Evolutionary conservation across 2,888 invertebrate genomes (phyloP).

Genomic region (Orthonevra nobilis): DNA sequence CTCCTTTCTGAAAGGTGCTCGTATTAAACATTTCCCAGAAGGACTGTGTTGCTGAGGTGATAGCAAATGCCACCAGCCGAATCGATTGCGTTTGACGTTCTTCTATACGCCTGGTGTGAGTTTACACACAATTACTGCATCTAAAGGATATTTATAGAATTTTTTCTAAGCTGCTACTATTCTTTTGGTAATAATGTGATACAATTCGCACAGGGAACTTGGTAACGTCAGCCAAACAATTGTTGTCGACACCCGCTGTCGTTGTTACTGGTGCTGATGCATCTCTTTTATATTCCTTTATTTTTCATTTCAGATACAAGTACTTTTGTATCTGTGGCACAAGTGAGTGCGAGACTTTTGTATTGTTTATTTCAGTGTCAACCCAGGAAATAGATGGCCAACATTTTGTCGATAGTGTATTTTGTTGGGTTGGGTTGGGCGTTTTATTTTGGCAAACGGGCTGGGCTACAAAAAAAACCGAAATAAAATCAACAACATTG

Average conservation of each 20-base stretch:
- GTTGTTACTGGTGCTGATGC: constrained; percentile 35
- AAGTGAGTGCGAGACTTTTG: constrained; percentile 3
- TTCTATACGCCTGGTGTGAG: not conserved
- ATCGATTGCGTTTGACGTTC: not conserved
- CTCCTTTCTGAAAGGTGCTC: too few species aligned
- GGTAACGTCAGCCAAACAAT: constrained; percentile 56
- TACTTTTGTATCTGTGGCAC: constrained; percentile 16
- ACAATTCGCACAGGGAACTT: constrained; percentile 30
- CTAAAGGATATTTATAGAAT: constrained; percentile 33
- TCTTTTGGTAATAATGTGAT: constrained; percentile 35
- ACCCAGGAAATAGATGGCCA: constrained; percentile 60
- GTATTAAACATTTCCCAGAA: too few species aligned
- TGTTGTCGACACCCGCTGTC: constrained; percentile 40
- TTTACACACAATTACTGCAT: constrained; percentile 8
- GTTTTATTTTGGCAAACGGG: constrained; percentile 35
- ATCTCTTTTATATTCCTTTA: not conserved
- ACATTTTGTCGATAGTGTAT: constrained; percentile 11
- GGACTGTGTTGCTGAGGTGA: too few species aligned
- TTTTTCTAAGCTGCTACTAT: constrained; percentile 11
- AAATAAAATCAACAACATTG: constrained; percentile 19
- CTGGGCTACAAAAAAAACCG: constrained; percentile 2
- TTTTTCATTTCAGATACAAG: not conserved
- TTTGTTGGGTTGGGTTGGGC: constrained; percentile 1
- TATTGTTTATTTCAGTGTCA: constrained; percentile 50
- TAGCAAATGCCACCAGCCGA: constrained; percentile 15